Evolutionary conservation across 1,140 invertebrate species (phyloP).

Genomic region (Parapsyche elsis): DNA sequence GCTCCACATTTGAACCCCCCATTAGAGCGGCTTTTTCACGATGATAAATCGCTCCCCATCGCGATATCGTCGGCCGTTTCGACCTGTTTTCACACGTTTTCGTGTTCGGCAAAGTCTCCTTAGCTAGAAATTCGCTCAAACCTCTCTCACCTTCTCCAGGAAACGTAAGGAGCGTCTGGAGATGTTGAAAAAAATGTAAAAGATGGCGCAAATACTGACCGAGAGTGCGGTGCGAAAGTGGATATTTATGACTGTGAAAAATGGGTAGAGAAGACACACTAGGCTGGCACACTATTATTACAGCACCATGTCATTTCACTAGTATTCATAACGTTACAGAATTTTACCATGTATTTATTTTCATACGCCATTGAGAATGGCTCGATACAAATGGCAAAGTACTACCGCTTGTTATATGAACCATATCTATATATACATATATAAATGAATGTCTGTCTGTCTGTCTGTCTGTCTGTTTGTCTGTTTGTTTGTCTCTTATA

Average conservation of each 20-base stretch:
- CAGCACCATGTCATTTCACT: too few relatives aligned
- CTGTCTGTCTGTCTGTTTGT: too few relatives aligned
- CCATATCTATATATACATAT: too few relatives aligned
- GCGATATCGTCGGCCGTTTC: neutral
- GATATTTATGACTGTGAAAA: slow-evolving; percentile 5
- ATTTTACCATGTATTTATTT: neutral
- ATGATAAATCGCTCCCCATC: slow-evolving; percentile 9
- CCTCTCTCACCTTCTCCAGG: neutral
- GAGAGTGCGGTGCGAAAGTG: neutral
- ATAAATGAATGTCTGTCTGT: too few relatives aligned
- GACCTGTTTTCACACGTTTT: neutral
- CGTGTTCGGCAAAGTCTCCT: too few relatives aligned
- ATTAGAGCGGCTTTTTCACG: neutral
- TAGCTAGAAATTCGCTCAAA: neutral
- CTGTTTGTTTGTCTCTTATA: too few relatives aligned
- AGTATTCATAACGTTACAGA: too few relatives aligned
- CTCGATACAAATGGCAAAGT: too few relatives aligned
- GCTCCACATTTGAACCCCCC: neutral
- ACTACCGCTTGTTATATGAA: too few relatives aligned
- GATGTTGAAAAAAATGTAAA: neutral
- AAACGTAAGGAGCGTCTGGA: neutral
- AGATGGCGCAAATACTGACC: neutral
- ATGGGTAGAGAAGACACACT: neutral
- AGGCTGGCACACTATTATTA: neutral
- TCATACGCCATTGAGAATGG: too few relatives aligned